phyloP scores from a whole-genome alignment of 2,888 invertebrate genomes.

The Scaptomyza polygonia region DNA sequence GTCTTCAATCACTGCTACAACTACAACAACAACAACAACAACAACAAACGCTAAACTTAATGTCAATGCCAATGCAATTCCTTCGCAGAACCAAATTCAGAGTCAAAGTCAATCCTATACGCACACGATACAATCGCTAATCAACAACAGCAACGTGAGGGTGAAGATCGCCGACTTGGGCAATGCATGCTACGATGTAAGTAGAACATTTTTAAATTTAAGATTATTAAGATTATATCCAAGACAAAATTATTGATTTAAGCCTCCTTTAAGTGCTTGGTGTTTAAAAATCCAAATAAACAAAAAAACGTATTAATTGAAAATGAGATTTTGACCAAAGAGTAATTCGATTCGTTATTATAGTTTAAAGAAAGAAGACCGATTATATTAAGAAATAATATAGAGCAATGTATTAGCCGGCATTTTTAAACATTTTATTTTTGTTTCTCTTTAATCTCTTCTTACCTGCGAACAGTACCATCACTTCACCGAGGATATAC shows the following conservation, averaged over 20 bases:
- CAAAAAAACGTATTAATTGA: too few relatives aligned
- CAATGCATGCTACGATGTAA: slow-evolving; percentile 92
- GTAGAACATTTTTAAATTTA: slow-evolving; percentile 46
- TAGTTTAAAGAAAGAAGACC: too few relatives aligned
- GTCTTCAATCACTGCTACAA: slow-evolving; percentile 25
- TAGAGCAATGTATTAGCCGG: not conserved
- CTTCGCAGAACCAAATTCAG: slow-evolving; percentile 81
- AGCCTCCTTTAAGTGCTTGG: too few relatives aligned
- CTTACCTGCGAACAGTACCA: slow-evolving; percentile 85
- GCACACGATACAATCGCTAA: slow-evolving; percentile 84
- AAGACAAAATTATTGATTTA: too few relatives aligned
- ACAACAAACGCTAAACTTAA: slow-evolving; percentile 66
- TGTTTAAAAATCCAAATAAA: too few relatives aligned
- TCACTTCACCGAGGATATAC: slow-evolving; percentile 93
- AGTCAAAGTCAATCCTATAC: slow-evolving; percentile 79
- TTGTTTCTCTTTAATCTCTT: not conserved
- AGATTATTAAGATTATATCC: too few relatives aligned
- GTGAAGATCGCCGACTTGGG: slow-evolving; percentile 94
- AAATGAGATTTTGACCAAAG: too few relatives aligned
- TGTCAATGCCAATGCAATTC: slow-evolving; percentile 81
- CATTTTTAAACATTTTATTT: not conserved
- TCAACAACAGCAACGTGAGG: slow-evolving; percentile 86
- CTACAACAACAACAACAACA: slow-evolving; percentile 47
- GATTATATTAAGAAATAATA: not conserved
- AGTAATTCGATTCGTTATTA: too few relatives aligned